A percentile compares a stretch with the other conserved stretches of the same genome.
These are phyloP conservation scores for Artibeus jamaicensis DNA, from an alignment of 2,797 vertebrate species.

Conservation along the genomic window DNA sequence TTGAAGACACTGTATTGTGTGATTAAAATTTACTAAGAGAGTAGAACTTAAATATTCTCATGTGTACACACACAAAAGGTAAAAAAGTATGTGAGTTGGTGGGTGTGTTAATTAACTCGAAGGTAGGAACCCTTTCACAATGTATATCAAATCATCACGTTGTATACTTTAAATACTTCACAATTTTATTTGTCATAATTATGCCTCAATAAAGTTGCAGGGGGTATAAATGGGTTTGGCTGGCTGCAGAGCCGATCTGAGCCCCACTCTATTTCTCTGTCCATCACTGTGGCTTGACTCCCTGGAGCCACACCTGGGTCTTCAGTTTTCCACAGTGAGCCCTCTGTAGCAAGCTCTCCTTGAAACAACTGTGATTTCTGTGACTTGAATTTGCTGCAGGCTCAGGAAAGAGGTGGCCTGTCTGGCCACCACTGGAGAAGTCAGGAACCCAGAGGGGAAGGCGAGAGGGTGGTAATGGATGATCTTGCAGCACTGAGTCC, in stretches of 20 bases:
- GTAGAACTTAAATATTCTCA: neutral
- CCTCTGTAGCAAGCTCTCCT: neutral
- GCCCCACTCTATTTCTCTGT: neutral
- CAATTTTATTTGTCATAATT: neutral
- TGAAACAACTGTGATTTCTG: neutral
- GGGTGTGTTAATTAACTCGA: neutral
- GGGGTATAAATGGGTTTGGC: neutral
- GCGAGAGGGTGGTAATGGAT: neutral
- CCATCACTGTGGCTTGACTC: neutral
- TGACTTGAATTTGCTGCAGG: neutral
- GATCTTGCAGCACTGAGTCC: neutral
- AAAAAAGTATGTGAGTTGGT: neutral
- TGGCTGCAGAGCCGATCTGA: neutral
- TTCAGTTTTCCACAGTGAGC: neutral
- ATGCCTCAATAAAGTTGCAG: neutral
- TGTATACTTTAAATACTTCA: neutral
- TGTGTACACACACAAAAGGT: no score
- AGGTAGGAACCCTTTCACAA: neutral
- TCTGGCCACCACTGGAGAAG: neutral
- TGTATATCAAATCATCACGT: neutral
- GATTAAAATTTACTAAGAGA: neutral
- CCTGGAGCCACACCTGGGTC: no score
- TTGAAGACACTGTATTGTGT: neutral
- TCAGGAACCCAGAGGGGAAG: neutral
- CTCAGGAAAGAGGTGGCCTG: neutral